A percentile compares a stretch with the other conserved stretches of the same genome.
Evolutionary conservation across 2,888 invertebrate species (phyloP).

Genomic region (Arctia plantaginis): DNA sequence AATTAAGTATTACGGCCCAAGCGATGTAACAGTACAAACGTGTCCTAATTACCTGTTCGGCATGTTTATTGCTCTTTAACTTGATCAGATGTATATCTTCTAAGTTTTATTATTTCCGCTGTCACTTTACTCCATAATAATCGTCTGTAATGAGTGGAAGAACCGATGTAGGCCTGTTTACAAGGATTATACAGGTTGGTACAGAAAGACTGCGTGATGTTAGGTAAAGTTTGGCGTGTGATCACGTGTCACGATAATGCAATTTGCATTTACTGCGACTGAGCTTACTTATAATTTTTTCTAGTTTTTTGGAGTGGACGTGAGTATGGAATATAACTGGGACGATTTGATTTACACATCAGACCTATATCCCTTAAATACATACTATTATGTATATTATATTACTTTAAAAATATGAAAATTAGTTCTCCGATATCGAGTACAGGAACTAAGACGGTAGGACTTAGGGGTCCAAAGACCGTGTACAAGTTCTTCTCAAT

Average conservation of each 20-base stretch:
- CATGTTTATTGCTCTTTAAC: constrained; percentile 50
- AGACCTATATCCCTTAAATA: too few species aligned
- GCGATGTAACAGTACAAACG: constrained; percentile 44
- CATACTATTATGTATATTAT: too few species aligned
- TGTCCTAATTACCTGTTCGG: constrained; percentile 56
- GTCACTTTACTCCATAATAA: constrained; percentile 43
- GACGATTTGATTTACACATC: too few species aligned
- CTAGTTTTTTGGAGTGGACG: too few species aligned
- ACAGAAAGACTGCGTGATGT: neutral
- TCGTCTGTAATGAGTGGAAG: constrained; percentile 33
- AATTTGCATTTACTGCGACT: neutral
- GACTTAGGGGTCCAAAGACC: neutral
- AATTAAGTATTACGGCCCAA: constrained; percentile 12
- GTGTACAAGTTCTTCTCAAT: neutral
- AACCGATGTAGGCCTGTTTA: constrained; percentile 7
- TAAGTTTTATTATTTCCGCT: constrained; percentile 63
- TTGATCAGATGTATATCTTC: constrained; percentile 57
- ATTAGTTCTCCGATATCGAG: too few species aligned
- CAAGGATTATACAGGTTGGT: constrained; percentile 5
- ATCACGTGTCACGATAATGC: neutral
- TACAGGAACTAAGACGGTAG: too few species aligned
- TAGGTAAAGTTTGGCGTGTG: neutral
- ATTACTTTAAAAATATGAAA: too few species aligned
- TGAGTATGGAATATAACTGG: too few species aligned
- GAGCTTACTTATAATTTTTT: neutral